phyloP scores from a whole-genome alignment of 1,140 invertebrate species.

The Coboldia fuscipes region DNA sequence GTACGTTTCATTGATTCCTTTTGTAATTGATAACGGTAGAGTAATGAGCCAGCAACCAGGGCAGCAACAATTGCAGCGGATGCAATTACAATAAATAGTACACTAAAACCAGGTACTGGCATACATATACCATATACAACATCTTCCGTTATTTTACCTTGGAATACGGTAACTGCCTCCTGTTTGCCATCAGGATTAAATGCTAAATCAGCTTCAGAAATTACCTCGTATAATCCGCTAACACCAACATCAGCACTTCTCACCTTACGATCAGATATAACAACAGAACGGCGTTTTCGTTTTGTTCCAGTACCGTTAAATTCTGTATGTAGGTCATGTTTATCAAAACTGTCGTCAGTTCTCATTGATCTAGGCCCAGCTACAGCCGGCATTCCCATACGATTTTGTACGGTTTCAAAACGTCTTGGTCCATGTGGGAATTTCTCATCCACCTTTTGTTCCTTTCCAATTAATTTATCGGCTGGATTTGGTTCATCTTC shows the following conservation, averaged over 20 bases:
- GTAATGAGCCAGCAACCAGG: slow-evolving; percentile 48
- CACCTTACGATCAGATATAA: slow-evolving; percentile 45
- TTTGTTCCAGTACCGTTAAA: slow-evolving; percentile 8
- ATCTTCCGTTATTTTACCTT: slow-evolving; percentile 66
- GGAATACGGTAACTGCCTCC: slow-evolving; percentile 67
- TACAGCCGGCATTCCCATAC: slow-evolving; percentile 25
- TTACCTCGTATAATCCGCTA: slow-evolving; percentile 72
- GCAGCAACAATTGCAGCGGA: slow-evolving; percentile 65
- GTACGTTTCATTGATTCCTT: slow-evolving; percentile 34
- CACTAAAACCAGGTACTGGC: slow-evolving; percentile 68
- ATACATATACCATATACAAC: slow-evolving; percentile 82
- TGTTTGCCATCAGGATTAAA: slow-evolving; percentile 61
- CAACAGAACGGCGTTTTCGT: slow-evolving; percentile 33
- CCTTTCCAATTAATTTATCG: slow-evolving; percentile 7
- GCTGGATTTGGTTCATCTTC: slow-evolving; percentile 15
- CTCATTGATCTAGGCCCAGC: slow-evolving; percentile 29
- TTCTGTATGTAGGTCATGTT: slow-evolving; percentile 10
- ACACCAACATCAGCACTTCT: slow-evolving; percentile 69
- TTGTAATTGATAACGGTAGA: slow-evolving; percentile 51
- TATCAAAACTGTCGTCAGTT: slow-evolving; percentile 5
- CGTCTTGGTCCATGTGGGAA: slow-evolving; percentile 66
- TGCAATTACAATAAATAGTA: slow-evolving; percentile 66
- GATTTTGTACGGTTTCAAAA: slow-evolving; percentile 27
- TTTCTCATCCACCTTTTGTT: slow-evolving; percentile 27
- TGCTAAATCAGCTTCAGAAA: slow-evolving; percentile 76